Conservation (phyloP, 2,113 vertebrate genomes). For the Corythornis cristatus region DNA sequence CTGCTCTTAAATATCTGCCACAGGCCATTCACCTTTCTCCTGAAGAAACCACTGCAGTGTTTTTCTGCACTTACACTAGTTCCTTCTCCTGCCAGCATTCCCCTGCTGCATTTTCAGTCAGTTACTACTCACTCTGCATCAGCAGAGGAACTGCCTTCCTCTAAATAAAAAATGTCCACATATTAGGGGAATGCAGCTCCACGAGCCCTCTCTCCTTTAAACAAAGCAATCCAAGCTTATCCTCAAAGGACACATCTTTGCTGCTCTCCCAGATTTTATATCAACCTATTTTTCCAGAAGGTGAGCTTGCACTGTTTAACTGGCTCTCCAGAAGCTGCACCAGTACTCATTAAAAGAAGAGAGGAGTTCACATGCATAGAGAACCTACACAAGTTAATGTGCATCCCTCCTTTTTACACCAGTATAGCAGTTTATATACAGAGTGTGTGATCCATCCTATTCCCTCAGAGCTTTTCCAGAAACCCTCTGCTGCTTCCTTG, state of each 20-base stretch:
- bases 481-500: not conserved
- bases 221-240: not conserved
- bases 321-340: not conserved
- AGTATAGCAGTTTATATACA: accelerated
- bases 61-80: not conserved
- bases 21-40: not conserved
- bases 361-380: not conserved
- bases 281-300: not conserved
- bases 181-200: not conserved
- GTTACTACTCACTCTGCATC: not conserved
- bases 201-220: not conserved
- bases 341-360: not conserved
- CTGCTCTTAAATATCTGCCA: not conserved
- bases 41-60: not conserved
- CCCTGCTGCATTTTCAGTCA: not conserved
- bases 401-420: not conserved
- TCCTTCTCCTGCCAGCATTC: not conserved
- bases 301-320: not conserved
- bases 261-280: not conserved
- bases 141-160: not conserved
- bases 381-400: not conserved
- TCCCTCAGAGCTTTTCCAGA: not conserved
- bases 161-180: not conserved
- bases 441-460: not conserved
- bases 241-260: not conserved